Evolutionary conservation across 2,113 vertebrate genomes (phyloP).

Genomic region (Microtus oregoni): DNA sequence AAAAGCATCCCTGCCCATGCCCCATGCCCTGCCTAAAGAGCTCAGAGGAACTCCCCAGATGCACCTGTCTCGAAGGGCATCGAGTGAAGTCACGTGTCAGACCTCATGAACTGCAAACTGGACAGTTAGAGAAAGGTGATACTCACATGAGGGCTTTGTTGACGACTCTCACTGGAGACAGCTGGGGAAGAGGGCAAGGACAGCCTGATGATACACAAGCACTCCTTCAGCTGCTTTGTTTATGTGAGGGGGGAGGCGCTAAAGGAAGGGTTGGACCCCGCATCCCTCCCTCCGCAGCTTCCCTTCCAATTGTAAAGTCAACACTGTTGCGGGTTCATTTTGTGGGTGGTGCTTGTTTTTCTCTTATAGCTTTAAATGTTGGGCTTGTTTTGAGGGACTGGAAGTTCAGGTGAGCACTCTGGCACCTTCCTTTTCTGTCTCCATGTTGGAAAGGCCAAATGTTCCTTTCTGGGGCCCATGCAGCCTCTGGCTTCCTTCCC

Average conservation of each 20-base stretch:
- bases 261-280: background rate
- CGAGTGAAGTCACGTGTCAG: rapidly evolving
- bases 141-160: rapidly evolving
- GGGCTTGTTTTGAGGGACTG: background rate
- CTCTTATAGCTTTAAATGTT: background rate
- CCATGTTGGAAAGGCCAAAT: background rate
- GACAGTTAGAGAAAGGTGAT: background rate
- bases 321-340: rapidly evolving
- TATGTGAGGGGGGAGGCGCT: rapidly evolving
- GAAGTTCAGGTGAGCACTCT: background rate
- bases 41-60: background rate
- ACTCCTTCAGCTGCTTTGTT: rapidly evolving
- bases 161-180: background rate
- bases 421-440: background rate
- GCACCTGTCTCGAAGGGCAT: background rate
- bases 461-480: background rate
- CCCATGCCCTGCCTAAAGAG: background rate
- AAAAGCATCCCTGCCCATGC: background rate
- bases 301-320: background rate
- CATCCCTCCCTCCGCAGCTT: background rate
- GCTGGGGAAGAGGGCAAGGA: rapidly evolving
- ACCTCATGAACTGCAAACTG: too few relatives aligned
- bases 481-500: background rate
- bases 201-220: background rate
- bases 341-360: background rate